These are phyloP conservation scores for Sclerodermus sp. DNA, from an alignment of 2,888 invertebrate species.

Conservation along the genomic window DNA sequence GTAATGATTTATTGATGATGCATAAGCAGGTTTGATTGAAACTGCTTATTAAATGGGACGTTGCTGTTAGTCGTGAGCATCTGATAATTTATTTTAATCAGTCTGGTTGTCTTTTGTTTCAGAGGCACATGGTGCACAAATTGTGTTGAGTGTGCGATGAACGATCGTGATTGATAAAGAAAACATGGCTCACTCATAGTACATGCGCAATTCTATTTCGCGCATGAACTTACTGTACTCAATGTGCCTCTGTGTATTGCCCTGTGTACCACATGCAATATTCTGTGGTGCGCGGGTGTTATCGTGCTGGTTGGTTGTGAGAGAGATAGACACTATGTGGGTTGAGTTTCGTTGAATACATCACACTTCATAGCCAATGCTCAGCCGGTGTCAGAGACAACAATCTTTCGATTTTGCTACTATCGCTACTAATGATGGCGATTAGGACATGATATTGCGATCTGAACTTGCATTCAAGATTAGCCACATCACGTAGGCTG, in stretches of 20 bases:
- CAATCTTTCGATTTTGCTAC: slow-evolving; percentile 57
- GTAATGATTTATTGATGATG: too few relatives aligned
- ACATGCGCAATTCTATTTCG: slow-evolving; percentile 45
- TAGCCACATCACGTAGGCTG: slow-evolving; percentile 29
- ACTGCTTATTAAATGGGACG: slow-evolving; percentile 5
- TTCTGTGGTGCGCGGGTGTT: slow-evolving; percentile 49
- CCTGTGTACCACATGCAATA: slow-evolving; percentile 50
- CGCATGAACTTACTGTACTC: slow-evolving; percentile 39
- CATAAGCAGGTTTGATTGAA: background rate
- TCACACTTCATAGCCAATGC: slow-evolving; percentile 51
- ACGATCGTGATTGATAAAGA: slow-evolving; percentile 35
- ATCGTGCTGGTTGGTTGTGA: slow-evolving; percentile 51
- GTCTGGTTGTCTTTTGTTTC: slow-evolving; percentile 70
- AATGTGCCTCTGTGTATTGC: slow-evolving; percentile 55
- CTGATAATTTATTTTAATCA: slow-evolving; percentile 55
- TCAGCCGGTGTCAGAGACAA: slow-evolving; percentile 54
- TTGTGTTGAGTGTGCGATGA: slow-evolving; percentile 56
- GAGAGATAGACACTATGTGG: slow-evolving; percentile 23
- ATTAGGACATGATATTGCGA: slow-evolving; percentile 47
- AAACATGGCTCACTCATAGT: slow-evolving; percentile 54
- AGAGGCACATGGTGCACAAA: slow-evolving; percentile 76
- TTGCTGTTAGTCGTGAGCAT: slow-evolving; percentile 43
- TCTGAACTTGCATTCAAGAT: slow-evolving; percentile 54
- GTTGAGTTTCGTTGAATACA: slow-evolving; percentile 38
- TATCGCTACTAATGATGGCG: slow-evolving; percentile 53